Evolutionary conservation across 2,888 invertebrate species (phyloP).

Genomic region (Petrophora chlorosata): DNA sequence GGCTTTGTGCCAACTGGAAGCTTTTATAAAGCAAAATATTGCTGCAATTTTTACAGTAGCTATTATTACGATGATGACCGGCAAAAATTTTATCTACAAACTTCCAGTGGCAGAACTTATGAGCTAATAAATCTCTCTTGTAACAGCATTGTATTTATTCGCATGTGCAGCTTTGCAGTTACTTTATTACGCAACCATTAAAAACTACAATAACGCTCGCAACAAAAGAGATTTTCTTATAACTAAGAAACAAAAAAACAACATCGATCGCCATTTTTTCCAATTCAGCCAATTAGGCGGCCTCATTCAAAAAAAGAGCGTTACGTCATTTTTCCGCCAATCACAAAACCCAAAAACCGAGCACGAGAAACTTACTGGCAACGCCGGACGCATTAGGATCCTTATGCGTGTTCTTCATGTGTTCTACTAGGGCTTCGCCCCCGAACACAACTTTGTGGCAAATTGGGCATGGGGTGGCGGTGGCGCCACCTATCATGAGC

Average conservation of each 20-base stretch:
- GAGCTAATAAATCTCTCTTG: constrained; percentile 70
- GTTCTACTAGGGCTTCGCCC: constrained; percentile 96
- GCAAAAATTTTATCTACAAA: constrained; percentile 54
- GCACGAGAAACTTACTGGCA: constrained; percentile 89
- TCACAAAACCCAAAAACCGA: constrained; percentile 35
- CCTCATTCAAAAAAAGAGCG: constrained; percentile 32
- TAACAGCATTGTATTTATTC: constrained; percentile 35
- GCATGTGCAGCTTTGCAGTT: constrained; percentile 4
- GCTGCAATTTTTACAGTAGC: constrained; percentile 42
- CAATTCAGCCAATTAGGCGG: constrained; percentile 16
- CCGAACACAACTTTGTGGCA: constrained; percentile 97
- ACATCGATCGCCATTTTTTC: constrained; percentile 27
- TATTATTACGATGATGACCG: constrained; percentile 44
- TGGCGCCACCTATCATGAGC: constrained; percentile 94
- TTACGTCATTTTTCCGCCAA: constrained; percentile 40
- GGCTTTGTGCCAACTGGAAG: constrained; percentile 81
- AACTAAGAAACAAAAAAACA: constrained; percentile 7
- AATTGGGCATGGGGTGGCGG: constrained; percentile 95
- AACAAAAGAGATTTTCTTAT: constrained; percentile 26
- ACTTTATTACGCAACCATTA: constrained; percentile 4
- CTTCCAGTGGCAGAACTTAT: constrained; percentile 78
- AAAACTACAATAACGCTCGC: constrained; percentile 26
- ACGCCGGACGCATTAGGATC: constrained; percentile 95
- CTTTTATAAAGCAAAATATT: constrained; percentile 64
- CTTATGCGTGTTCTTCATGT: constrained; percentile 98